Conservation (phyloP, 2,888 invertebrate genomes). For the Dione vanillae region DNA sequence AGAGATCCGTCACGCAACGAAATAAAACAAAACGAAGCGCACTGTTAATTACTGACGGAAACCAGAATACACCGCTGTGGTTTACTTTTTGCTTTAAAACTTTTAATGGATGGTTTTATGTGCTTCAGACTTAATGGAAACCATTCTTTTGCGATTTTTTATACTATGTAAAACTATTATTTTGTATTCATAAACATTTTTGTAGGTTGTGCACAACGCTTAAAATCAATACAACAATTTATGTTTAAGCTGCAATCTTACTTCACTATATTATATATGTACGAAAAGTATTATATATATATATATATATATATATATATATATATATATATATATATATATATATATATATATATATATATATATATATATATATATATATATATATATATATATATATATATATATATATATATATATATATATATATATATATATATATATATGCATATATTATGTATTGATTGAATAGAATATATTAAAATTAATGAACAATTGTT, state of each 20-base stretch:
- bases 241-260: not conserved
- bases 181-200: conserved; percentile 22
- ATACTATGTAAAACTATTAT: conserved; percentile 21
- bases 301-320: not conserved
- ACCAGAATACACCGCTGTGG: conserved; percentile 37
- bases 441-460: too few relatives aligned
- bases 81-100: conserved; percentile 37
- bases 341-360: too few relatives aligned
- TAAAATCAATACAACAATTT: conserved; percentile 14
- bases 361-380: too few relatives aligned
- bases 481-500: too few relatives aligned
- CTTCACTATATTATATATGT: not conserved
- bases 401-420: too few relatives aligned
- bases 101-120: conserved; percentile 43
- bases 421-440: too few relatives aligned
- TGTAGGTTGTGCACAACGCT: not conserved
- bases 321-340: too few relatives aligned
- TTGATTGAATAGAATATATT: too few relatives aligned
- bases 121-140: conserved; percentile 34
- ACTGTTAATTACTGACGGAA: conserved; percentile 48
- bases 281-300: not conserved
- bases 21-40: conserved; percentile 36
- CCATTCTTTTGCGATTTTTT: conserved; percentile 24
- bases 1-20: conserved; percentile 37
- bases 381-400: too few relatives aligned